Evolutionary conservation across 2,113 vertebrate genomes (phyloP), one percentile per base, ranked within the genome.

Genomic region (Pterocles gutturalis): DNA sequence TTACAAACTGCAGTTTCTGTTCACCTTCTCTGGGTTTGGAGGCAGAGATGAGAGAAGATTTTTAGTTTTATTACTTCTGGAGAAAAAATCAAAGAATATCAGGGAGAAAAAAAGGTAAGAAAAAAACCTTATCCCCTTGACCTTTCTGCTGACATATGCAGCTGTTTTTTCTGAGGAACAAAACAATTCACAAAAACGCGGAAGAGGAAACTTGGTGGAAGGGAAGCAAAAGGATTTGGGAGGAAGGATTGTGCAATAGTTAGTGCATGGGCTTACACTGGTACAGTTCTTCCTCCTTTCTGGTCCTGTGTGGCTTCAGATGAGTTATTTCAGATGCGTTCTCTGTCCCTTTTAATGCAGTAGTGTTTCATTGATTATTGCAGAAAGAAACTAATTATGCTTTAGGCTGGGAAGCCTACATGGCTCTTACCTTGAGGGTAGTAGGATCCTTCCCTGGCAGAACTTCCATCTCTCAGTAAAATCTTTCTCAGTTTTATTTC

Each of bases 61-160:
- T 77, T 91, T 49, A 69, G 19, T 67, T 80, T 73, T 33, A 60
- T 48, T 83, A 24, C 69, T 91, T 89, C 36, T 60, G 13, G 22
- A 60, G 33, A 22, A 83, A 75, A 86, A 51, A 41, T 51, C 11
- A 61, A 83, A 77, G 17, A 43, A 73, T 31, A 10, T 17, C 8
- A 43, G 15, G 36, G 17, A 67, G 31, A 49, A 67, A 62, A 45
- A 46, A 49, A 38, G 6, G 73, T 16, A 13, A 45, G 8, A 38
- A 79, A 60, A 60, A 67, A 29, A 0, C 1, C 15, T 48, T 0
- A 17, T 53, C 5, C 36, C 4, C 11, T 38, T 60, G 25, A 51
- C 15, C 31, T 80, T 83, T 88, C 5, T 71, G 5, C 66, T 12
- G 64, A 22, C 8, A 80, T 46, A 55, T 26, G 4, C 12, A 64